Evolutionary conservation across 2,888 invertebrate genomes (phyloP).

Genomic region (Mythimna ferrago): DNA sequence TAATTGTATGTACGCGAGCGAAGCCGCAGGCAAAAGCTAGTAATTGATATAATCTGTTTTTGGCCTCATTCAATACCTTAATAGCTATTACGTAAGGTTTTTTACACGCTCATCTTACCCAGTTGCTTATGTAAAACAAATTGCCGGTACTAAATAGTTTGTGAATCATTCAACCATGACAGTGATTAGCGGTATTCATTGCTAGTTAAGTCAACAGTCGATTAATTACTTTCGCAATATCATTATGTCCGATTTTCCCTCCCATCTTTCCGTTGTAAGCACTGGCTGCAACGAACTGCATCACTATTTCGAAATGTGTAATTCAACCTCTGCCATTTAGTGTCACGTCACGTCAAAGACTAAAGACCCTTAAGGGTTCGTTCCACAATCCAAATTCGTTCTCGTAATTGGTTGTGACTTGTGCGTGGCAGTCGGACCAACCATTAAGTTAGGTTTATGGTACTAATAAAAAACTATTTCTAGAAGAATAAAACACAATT

Average conservation of each 20-base stretch:
- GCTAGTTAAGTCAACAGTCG: constrained; percentile 25
- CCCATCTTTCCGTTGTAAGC: constrained; percentile 29
- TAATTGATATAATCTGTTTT: constrained; percentile 11
- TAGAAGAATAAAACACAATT: constrained; percentile 21
- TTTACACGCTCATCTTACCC: constrained; percentile 20
- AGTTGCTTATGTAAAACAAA: constrained; percentile 21
- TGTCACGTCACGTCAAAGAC: constrained; percentile 21
- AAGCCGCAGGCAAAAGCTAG: not conserved
- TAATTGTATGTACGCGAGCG: too few relatives aligned
- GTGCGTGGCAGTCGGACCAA: constrained; percentile 5
- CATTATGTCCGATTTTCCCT: constrained; percentile 26
- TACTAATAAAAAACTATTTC: constrained; percentile 18
- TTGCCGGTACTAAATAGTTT: constrained; percentile 36
- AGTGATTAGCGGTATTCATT: constrained; percentile 39
- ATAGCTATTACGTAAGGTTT: constrained; percentile 8
- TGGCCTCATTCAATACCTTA: constrained; percentile 5
- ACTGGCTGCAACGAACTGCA: not conserved
- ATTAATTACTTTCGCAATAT: constrained; percentile 44
- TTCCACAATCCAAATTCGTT: constrained; percentile 38
- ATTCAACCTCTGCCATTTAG: constrained; percentile 53
- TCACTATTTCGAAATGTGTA: constrained; percentile 41
- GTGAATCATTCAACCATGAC: constrained; percentile 37
- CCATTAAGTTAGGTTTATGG: constrained; percentile 30
- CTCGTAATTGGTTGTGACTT: constrained; percentile 24
- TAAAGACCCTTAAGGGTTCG: constrained; percentile 16